Evolutionary conservation across 2,113 vertebrate species (phyloP).

Genomic region (Machaerirhynchus nigripectus): DNA sequence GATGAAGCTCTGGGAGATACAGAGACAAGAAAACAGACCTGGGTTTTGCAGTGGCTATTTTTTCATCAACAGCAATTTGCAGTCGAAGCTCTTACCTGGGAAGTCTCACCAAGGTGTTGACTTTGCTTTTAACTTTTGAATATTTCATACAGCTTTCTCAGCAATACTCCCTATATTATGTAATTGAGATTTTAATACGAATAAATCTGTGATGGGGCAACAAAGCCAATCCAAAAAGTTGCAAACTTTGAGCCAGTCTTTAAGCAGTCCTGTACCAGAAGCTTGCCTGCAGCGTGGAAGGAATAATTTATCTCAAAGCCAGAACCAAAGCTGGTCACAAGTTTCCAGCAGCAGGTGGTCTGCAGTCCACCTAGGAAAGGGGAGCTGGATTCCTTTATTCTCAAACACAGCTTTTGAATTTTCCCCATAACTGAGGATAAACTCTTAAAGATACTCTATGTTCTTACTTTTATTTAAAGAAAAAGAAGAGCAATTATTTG

Average conservation of each 20-base stretch:
- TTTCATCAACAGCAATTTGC: background rate
- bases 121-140: background rate
- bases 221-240: background rate
- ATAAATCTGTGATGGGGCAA: background rate
- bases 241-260: background rate
- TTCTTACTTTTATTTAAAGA: background rate
- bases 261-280: background rate
- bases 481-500: background rate
- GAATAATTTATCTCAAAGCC: background rate
- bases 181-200: background rate
- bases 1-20: background rate
- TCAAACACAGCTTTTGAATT: background rate
- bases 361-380: background rate
- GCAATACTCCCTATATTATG: background rate
- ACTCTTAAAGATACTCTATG: background rate
- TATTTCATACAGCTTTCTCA: background rate
- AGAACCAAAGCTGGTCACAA: background rate
- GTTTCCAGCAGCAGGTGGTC: background rate
- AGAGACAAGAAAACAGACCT: background rate
- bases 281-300: background rate
- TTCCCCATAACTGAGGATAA: background rate
- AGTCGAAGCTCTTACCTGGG: background rate
- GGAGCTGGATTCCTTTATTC: background rate
- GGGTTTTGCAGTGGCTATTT: background rate
- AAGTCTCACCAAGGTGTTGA: background rate